phyloP scores from a whole-genome alignment of 2,113 vertebrate genomes.

The Okapia johnstoni region DNA sequence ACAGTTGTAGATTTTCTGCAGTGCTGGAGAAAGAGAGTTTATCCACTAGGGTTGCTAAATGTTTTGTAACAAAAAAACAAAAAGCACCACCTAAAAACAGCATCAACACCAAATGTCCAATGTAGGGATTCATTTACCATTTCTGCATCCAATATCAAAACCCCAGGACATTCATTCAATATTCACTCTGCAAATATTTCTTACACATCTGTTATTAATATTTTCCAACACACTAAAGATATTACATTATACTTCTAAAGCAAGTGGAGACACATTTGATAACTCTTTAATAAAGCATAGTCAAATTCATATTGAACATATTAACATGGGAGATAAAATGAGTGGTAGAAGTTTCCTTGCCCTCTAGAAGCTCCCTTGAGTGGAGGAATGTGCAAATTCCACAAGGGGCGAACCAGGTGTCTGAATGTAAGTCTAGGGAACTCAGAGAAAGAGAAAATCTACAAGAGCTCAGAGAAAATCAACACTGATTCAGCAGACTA shows the following conservation, averaged over 20 bases:
- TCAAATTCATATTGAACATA: neutral
- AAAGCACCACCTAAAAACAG: neutral
- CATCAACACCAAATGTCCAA: neutral
- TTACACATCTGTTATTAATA: neutral
- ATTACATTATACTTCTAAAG: neutral
- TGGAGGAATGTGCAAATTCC: neutral
- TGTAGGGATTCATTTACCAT: neutral
- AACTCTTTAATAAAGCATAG: neutral
- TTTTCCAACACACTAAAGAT: neutral
- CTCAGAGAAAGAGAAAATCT: neutral
- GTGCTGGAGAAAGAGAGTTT: neutral
- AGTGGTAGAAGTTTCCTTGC: neutral
- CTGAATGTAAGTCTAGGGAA: neutral
- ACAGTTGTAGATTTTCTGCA: neutral
- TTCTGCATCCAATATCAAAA: neutral
- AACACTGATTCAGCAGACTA: neutral
- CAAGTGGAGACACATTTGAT: neutral
- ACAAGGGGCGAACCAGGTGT: neutral
- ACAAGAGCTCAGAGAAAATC: neutral
- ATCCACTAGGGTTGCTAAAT: neutral
- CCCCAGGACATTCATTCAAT: neutral
- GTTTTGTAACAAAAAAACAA: neutral
- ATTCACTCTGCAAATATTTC: neutral
- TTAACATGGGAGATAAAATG: neutral
- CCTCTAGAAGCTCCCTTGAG: neutral